Conservation (phyloP, 2,113 vertebrate genomes). For the Saguinus imperator region DNA sequence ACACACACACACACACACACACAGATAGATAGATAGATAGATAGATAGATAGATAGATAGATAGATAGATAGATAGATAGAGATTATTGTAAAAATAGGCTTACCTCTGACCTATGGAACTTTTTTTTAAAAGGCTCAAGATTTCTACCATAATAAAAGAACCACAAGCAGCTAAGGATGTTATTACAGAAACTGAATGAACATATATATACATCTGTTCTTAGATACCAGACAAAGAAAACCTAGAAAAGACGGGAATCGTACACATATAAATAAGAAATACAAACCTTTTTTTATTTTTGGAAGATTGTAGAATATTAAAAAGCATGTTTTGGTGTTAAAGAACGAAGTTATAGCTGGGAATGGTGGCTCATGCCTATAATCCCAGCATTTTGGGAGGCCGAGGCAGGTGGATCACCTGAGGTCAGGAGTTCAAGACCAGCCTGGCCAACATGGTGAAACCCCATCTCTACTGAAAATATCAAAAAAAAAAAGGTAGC, state of each 20-base stretch:
- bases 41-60: no score
- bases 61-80: no score
- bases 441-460: no score
- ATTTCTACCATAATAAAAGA: slow-evolving; percentile 4
- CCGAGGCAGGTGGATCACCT: no score
- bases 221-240: not conserved
- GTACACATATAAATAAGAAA: not conserved
- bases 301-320: not conserved
- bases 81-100: not conserved
- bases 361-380: no score
- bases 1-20: no score
- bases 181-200: not conserved
- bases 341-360: not conserved
- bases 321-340: not conserved
- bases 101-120: not conserved
- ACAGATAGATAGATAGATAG: no score
- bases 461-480: no score
- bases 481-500: no score
- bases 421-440: no score
- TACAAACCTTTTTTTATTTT: not conserved
- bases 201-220: not conserved
- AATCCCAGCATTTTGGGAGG: no score
- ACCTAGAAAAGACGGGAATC: not conserved
- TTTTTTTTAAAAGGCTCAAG: not conserved
- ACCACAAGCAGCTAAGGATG: not conserved